Evolutionary conservation across 2,888 invertebrate genomes (phyloP).

Genomic region (Macrophya annulata): DNA sequence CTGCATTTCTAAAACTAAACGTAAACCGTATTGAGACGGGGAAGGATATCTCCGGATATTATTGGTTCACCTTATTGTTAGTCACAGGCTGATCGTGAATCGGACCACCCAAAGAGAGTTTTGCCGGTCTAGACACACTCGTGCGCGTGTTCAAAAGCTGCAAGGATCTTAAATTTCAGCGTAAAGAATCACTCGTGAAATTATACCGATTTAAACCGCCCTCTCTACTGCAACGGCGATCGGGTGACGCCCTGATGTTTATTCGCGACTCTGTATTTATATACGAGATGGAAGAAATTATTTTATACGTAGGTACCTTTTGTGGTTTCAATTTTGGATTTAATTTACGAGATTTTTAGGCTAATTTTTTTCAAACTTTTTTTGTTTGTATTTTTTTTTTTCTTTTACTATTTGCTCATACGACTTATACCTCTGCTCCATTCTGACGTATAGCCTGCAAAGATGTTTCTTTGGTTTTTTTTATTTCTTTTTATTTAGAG

Average conservation of each 20-base stretch:
- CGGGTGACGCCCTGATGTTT: slow-evolving; percentile 21
- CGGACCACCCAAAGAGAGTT: slow-evolving; percentile 39
- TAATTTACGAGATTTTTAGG: neutral
- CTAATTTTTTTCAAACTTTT: neutral
- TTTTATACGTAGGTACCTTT: neutral
- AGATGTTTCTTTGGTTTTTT: neutral
- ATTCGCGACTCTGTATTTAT: slow-evolving; percentile 3
- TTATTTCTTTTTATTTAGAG: neutral
- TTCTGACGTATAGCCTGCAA: no score
- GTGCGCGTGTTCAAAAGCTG: neutral
- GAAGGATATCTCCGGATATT: neutral
- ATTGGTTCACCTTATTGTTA: slow-evolving; percentile 8
- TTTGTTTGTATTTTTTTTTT: neutral
- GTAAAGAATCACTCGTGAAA: slow-evolving; percentile 30
- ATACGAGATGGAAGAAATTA: neutral
- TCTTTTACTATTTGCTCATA: neutral
- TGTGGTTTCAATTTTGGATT: neutral
- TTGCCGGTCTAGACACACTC: slow-evolving; percentile 27
- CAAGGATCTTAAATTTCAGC: slow-evolving; percentile 25
- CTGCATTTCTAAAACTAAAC: neutral
- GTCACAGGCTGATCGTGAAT: neutral
- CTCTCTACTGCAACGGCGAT: neutral
- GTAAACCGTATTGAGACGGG: neutral
- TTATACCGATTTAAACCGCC: slow-evolving; percentile 35
- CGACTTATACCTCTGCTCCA: neutral